Base-by-base conservation (phyloP, 2,113 vertebrate genomes). In the Trichechus manatus region DNA sequence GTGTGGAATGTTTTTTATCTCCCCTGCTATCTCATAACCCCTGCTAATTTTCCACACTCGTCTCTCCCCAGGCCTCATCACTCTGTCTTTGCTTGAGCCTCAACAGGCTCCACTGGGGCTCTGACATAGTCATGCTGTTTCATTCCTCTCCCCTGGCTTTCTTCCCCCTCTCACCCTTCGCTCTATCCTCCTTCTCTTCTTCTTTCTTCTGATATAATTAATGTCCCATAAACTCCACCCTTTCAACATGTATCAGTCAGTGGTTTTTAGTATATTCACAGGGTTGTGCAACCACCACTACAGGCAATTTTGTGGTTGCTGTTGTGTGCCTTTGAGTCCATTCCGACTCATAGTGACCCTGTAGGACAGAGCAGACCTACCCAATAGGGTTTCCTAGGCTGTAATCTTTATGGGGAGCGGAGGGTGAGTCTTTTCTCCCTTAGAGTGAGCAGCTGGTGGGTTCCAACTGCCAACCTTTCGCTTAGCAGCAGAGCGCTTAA, bases 1-100 rank as follows among this genome's bases (percentile, higher is more conserved):
- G 1, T 39, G 56, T 4, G 53, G 22, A 23, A 33, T 8, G n/a
- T 33, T 64, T 64, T 72, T 36, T 13, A 44, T 88, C 72, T 79
- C 66, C 47, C 33, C 78, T 53, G 36, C 50, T 22, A 47, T 1
- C 4, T 47, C 47, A 10, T 47, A 47, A 10, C 47, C 47, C 47
- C 10, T 47, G 47, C 47, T 47, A 63, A 70, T 31, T 63, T 42
- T 22, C 68, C 17, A 19, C 0, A 39, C 36, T 85, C 66, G 9
- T 36, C 66, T 36, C 19, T 39, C 25, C 33, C n/a, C 20, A 0
- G 23, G 44, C 36, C 39, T n/a, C 19, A 0, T 6, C 1, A 22
- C 42, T 31, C 68, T 25, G 64, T n/a, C 68, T 89, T n/a, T 25
- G n/a, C 36, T n/a, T 29, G 61, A 59, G 68, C 13, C 63, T 72